A percentile compares a stretch with the other conserved stretches of the same genome.
phyloP scores from a whole-genome alignment of 2,797 vertebrate species.

The Margarornis squamiger region DNA sequence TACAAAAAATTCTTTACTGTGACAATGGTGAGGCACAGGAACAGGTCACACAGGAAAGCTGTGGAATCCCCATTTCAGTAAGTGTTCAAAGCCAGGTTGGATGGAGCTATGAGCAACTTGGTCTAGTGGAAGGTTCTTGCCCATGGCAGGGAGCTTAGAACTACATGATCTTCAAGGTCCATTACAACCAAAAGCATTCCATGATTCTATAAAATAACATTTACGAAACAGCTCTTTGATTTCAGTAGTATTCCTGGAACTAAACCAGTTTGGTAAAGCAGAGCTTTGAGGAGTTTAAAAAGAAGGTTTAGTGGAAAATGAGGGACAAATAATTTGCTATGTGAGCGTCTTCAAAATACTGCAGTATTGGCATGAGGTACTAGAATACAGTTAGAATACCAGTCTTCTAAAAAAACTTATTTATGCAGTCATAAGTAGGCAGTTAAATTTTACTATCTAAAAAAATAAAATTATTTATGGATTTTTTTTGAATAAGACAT shows the following conservation, averaged over 20 bases:
- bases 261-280: not conserved
- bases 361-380: not conserved
- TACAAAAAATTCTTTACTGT: not conserved
- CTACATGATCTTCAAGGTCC: not conserved
- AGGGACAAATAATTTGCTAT: not conserved
- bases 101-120: not conserved
- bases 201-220: not conserved
- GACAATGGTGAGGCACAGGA: rapidly evolving
- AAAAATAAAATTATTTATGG: not conserved
- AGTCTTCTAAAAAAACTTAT: not conserved
- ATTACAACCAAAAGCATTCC: not conserved
- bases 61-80: not conserved
- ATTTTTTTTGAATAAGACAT: not conserved
- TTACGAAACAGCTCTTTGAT: not conserved
- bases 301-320: not conserved
- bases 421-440: not conserved
- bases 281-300: not conserved
- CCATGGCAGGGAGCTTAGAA: rapidly evolving
- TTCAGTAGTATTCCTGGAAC: not conserved
- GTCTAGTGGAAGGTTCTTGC: too few relatives aligned
- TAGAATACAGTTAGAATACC: not conserved
- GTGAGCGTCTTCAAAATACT: not conserved
- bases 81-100: not conserved
- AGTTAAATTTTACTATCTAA: not conserved
- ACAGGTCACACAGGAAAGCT: rapidly evolving